These are phyloP conservation scores for Tetraodon nigroviridis DNA, from an alignment of 2,113 vertebrate species.

Conservation along the genomic window DNA sequence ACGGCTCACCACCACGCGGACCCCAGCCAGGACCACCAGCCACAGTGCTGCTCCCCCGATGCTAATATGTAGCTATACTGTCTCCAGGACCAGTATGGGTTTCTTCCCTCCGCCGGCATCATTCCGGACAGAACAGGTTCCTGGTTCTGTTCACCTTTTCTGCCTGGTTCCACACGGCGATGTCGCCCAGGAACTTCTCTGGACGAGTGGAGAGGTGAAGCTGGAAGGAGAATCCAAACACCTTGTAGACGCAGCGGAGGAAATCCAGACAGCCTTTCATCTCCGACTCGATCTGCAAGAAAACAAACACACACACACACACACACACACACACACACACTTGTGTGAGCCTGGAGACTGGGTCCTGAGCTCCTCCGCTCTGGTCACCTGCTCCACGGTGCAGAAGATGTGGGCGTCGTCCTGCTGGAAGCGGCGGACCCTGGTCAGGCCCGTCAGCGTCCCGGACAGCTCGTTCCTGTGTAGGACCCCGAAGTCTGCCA, in stretches of 20 bases:
- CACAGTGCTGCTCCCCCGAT: too few relatives aligned
- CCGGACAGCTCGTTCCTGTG: slow-evolving; percentile 92
- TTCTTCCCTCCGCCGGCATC: too few relatives aligned
- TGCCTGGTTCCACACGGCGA: slow-evolving; percentile 84
- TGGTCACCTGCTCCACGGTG: slow-evolving; percentile 85
- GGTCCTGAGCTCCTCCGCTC: slow-evolving; percentile 1
- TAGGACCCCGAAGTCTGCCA: slow-evolving; percentile 93
- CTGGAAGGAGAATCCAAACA: slow-evolving; percentile 93
- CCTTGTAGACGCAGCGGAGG: slow-evolving; percentile 83
- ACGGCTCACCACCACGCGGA: too few relatives aligned
- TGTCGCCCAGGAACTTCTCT: slow-evolving; percentile 85
- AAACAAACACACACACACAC: neutral
- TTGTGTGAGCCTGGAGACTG: slow-evolving; percentile 6
- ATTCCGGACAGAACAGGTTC: too few relatives aligned
- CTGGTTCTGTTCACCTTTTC: slow-evolving; percentile 80
- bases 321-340: neutral
- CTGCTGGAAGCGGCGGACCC: slow-evolving; percentile 91
- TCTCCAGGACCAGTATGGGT: too few relatives aligned
- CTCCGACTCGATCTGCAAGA: slow-evolving; percentile 84
- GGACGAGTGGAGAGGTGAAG: slow-evolving; percentile 90
- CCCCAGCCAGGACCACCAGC: too few relatives aligned
- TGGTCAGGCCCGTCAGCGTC: slow-evolving; percentile 84
- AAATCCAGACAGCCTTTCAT: slow-evolving; percentile 90
- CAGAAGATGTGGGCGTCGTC: slow-evolving; percentile 98
- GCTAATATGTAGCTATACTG: too few relatives aligned